Evolutionary conservation across 2,113 vertebrate species (phyloP), one percentile per base, ranked within the genome.

Genomic region (Lepidothrix coronata): DNA sequence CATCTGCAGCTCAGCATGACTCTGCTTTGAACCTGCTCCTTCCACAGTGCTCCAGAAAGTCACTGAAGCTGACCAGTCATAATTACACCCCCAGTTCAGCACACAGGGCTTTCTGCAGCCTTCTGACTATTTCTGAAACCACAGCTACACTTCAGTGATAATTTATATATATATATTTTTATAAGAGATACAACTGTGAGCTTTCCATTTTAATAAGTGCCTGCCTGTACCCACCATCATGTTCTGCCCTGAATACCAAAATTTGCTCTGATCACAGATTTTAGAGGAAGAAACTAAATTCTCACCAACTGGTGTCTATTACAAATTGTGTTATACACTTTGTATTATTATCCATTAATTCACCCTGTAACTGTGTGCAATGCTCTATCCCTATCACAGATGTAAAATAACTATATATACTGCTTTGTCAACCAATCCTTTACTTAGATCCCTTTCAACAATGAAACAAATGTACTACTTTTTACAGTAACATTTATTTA

Each of bases 21-120:
- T 74, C 77, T 66, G 87, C 94, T 97, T 91, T 95, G 93, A 96
- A 89, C 90, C 80, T 76, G 62, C 4, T 92, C 95, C 78, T 81
- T 77, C 90, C 51, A 19, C 71, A 88, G 73, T 35, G 85, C 93
- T 91, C 90, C 93, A 89, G 55, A 68, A 93, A 94, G 73, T 95
- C 95, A 95, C 95, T 41, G 72, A 84, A 73, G 70, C 83, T 88
- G 67, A 24, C 54, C 95, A 93, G 82, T 70, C 91, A 88, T 94
- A 95, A 98, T 98, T 96, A 96, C 86, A 94, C 97, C 88, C 93
- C 80, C 94, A 97, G 96, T 93, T 98, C 97, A 95, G 72, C 95
- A 97, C 49, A 14, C 5, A n/a, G 95, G 91, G 95, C 94, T 97
- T 97, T 97, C 95, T 89, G 5, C 62, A 93, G 83, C 95, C 94